Evolutionary conservation across 2,113 vertebrate genomes (phyloP).

Genomic region (Salvelinus fontinalis): DNA sequence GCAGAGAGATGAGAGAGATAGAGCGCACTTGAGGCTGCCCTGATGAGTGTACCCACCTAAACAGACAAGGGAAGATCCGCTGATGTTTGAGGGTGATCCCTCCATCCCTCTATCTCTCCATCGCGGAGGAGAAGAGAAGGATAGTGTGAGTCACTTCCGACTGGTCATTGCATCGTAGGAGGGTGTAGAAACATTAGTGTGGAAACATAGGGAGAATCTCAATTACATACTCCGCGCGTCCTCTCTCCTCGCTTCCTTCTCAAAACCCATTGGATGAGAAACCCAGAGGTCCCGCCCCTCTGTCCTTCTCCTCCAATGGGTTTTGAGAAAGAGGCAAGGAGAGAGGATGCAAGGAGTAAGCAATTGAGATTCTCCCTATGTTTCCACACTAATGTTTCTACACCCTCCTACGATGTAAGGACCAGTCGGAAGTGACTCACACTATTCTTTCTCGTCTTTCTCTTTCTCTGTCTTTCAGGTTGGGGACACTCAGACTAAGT

Average conservation of each 20-base stretch:
- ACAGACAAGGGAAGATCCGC: background rate
- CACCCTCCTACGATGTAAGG: slow-evolving; percentile 7
- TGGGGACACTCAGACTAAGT: background rate
- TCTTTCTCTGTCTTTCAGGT: background rate
- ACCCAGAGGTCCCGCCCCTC: no score
- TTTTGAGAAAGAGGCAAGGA: no score
- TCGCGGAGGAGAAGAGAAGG: background rate
- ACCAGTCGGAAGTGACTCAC: slow-evolving; percentile 41
- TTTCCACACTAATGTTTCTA: slow-evolving; percentile 5
- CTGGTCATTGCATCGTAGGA: slow-evolving; percentile 13
- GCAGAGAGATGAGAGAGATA: background rate
- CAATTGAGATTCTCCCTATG: background rate
- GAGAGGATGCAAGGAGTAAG: no score
- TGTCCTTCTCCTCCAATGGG: no score
- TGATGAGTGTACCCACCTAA: background rate
- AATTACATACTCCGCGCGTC: no score
- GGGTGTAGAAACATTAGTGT: background rate
- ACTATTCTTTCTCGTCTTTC: background rate
- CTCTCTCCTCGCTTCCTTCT: no score
- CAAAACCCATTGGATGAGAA: no score
- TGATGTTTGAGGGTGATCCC: background rate
- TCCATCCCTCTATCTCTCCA: slow-evolving; percentile 4
- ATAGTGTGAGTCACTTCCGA: slow-evolving; percentile 40
- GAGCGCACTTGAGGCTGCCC: background rate
- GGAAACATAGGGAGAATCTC: background rate